Evolutionary conservation across 2,888 invertebrate species (phyloP), one percentile per base, ranked within the genome.

Genomic region (Eupithecia tripunctaria): DNA sequence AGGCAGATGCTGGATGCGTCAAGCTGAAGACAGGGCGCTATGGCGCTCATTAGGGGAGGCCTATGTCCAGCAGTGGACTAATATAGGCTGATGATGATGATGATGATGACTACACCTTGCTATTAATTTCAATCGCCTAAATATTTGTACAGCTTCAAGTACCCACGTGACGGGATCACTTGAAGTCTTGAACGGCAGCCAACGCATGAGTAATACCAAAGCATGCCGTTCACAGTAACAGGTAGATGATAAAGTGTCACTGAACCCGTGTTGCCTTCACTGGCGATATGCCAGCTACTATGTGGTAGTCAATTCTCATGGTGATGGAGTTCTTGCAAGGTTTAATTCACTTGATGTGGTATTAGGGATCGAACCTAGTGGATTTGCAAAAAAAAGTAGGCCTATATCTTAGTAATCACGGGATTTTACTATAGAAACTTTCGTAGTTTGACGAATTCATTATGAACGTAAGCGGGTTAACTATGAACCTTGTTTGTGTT

Each of bases 181-280:
- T 15, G 18, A 32, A 72, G 76, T 56, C 72, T 76, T 77, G 78
- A 78, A 73, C 74, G 65, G 68, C 68, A 72, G 77, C 76, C 78
- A 76, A 74, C n/a, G 67, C 70, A 63, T 76, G 71, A 74, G 74
- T 74, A 72, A 76, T 67, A 63, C 14, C 67, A 67, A 63, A 66
- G 62, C 71, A 32, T 71, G 43, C 51, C 70, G 69, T 51, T 67
- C 38, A 66, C 71, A 72, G 70, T 73, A 78, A 76, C 78, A 76
- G 72, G 76, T 76, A 75, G 66, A 78, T 85, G 88, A 88, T 88
- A 88, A 87, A 84, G 85, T 83, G 86, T 72, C 86, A 82, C 81
- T 88, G 88, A 89, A 85, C 89, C 72, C 82, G 72, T 47, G 80
- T 85, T 84, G 85, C 85, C 84, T 85, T 75, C 75, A 78, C 71